Base-by-base conservation (phyloP, 1,140 invertebrate genomes). In the Diachasmimorpha longicaudata region DNA sequence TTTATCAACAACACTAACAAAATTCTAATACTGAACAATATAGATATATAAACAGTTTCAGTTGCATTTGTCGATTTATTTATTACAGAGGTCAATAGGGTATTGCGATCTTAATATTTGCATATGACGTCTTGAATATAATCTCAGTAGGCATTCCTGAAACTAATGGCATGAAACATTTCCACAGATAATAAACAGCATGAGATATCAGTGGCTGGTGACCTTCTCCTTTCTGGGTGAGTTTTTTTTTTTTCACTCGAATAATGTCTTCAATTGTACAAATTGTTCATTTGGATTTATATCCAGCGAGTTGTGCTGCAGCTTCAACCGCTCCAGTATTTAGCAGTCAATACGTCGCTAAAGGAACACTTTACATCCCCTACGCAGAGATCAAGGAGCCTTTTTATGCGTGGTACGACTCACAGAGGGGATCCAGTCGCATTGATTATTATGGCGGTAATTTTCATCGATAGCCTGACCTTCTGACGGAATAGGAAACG, bases 381-480 rank as follows among this genome's bases (percentile, higher is more conserved):
- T 99, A 98, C 91, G 97, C 97, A 11, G 97, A 98, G 90, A 93
- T 99, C 55, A 88, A 89, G 13, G 95, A 96, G 86, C 96, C 97
- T 4, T 97, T 99, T 85, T 93, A 92, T 83, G 96, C 95, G 16
- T 98, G 95, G 93, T 97, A 90, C 79, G 96, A 98, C 90, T 90
- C 87, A 4, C 89, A 90, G 13, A 92, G 91, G 77, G 93, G 92
- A 73, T 91, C 90, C 66, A 97, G 96, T 69, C 91, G 97, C 74
- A 97, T 99, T 78, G 97, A 99, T 89, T 99, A 98, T 83, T 99
- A 99, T 90, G 95, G 95, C 80, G 95, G 95, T 93, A 89, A 83
- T 81, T 70, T 66, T 73, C 5, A 23, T 72, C 13, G 79, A 10
- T 42, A 6, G 39, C 11, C 31, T 31, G 31, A 46, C 44, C 44